Conservation (phyloP, 2,113 vertebrate genomes). For the Apaloderma vittatum region DNA sequence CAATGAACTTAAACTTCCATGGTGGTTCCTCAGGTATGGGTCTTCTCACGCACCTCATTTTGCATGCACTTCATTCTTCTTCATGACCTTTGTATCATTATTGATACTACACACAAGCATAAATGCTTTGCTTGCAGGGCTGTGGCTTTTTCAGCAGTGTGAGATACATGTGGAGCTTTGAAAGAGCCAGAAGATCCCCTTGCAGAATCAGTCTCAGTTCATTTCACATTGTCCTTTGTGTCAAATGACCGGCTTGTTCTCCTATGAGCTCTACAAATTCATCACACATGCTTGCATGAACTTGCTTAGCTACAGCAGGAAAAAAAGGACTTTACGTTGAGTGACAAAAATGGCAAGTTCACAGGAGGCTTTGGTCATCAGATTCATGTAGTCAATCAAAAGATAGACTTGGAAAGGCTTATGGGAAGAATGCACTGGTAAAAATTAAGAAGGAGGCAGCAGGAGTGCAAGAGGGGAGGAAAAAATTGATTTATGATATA, state of each 20-base stretch:
- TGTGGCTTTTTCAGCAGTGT: background rate
- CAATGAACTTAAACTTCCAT: background rate
- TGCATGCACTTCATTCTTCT: background rate
- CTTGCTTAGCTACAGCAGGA: background rate
- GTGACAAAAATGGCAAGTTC: background rate
- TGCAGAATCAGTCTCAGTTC: background rate
- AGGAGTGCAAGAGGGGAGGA: background rate
- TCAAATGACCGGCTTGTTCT: background rate
- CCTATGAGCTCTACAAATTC: background rate
- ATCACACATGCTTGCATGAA: accelerated
- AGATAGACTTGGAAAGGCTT: slow-evolving; percentile 14
- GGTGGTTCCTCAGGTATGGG: background rate
- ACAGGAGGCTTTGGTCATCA: background rate
- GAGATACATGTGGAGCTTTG: background rate
- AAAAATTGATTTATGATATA: slow-evolving; percentile 64
- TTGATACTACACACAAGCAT: background rate
- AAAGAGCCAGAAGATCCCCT: background rate
- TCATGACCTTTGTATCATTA: background rate
- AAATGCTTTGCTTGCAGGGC: accelerated
- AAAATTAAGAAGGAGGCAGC: slow-evolving; percentile 23
- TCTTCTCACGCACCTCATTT: background rate
- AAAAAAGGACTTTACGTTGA: background rate
- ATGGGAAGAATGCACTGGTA: background rate
- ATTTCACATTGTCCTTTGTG: background rate
- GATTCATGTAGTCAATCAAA: background rate